These are phyloP conservation scores for Glyphotaelius pellucidus DNA, from an alignment of 2,888 invertebrate genomes.

Conservation along the genomic window DNA sequence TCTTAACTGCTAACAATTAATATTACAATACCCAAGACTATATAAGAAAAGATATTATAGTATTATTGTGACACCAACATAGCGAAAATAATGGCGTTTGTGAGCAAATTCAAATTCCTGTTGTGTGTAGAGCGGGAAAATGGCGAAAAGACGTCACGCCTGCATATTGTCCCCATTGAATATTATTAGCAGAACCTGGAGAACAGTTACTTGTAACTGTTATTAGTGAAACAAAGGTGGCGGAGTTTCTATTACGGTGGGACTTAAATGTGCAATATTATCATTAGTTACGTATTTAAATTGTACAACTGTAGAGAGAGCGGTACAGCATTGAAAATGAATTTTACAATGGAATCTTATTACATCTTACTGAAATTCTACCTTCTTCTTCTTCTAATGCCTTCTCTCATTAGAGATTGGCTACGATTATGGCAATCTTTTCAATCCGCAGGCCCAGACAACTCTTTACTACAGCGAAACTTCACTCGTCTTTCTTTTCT, in stretches of 20 bases:
- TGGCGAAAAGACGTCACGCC: background rate
- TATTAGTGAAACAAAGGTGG: background rate
- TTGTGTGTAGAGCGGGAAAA: background rate
- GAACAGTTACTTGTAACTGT: background rate
- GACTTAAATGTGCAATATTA: background rate
- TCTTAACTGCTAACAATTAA: too few relatives aligned
- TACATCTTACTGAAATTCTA: too few relatives aligned
- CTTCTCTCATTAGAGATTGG: too few relatives aligned
- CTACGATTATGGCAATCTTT: too few relatives aligned
- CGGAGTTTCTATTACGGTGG: background rate
- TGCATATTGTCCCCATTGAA: background rate
- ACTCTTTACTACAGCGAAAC: too few relatives aligned
- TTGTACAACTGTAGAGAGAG: background rate
- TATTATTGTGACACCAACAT: background rate
- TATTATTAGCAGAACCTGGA: background rate
- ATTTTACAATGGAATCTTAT: background rate
- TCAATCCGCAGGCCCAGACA: too few relatives aligned
- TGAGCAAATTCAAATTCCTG: background rate
- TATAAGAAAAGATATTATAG: background rate
- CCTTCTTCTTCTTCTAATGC: too few relatives aligned
- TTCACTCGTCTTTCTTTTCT: too few relatives aligned
- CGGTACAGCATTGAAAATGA: background rate
- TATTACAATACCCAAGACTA: background rate
- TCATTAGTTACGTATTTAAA: background rate
- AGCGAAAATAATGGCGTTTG: background rate